These are phyloP conservation scores for Trachythela sp. DNA, from an alignment of 64 coral and sea anemone species.

Conservation along the genomic window DNA sequence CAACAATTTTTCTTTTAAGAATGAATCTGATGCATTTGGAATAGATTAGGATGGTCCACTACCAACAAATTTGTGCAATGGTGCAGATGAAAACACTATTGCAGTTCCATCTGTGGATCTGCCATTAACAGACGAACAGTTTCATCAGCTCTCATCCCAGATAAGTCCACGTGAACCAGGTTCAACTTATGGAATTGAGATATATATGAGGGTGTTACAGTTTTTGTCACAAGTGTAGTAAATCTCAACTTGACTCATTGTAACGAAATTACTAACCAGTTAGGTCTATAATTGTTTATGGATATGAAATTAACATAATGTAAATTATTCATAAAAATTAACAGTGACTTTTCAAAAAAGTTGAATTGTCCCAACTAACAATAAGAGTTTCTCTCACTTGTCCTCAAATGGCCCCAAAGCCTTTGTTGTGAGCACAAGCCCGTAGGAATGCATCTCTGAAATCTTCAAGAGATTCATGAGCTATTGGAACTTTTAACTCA, in stretches of 20 bases:
- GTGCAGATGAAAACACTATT: background rate
- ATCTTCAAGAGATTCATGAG: background rate
- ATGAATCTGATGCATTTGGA: background rate
- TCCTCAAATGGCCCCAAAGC: background rate
- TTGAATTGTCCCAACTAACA: background rate
- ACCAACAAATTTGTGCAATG: background rate
- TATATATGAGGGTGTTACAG: background rate
- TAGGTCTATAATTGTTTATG: too few species aligned
- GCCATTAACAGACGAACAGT: background rate
- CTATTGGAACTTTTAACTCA: conserved; percentile 11
- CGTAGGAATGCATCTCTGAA: background rate
- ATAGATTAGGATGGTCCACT: background rate
- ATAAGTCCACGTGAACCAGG: background rate
- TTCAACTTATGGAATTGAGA: background rate
- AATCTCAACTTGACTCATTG: background rate
- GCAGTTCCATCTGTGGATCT: background rate
- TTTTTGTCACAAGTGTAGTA: background rate
- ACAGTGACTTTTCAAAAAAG: background rate
- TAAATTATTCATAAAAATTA: too few species aligned
- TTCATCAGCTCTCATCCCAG: background rate
- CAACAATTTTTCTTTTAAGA: background rate
- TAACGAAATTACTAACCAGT: too few species aligned
- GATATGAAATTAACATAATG: background rate
- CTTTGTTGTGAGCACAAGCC: conserved; percentile 4
- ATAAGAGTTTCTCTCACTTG: background rate